A percentile compares a stretch with the other conserved stretches of the same genome.
These are phyloP conservation scores for Chloroceryle aenea DNA, from an alignment of 2,113 vertebrate genomes.

Conservation along the genomic window DNA sequence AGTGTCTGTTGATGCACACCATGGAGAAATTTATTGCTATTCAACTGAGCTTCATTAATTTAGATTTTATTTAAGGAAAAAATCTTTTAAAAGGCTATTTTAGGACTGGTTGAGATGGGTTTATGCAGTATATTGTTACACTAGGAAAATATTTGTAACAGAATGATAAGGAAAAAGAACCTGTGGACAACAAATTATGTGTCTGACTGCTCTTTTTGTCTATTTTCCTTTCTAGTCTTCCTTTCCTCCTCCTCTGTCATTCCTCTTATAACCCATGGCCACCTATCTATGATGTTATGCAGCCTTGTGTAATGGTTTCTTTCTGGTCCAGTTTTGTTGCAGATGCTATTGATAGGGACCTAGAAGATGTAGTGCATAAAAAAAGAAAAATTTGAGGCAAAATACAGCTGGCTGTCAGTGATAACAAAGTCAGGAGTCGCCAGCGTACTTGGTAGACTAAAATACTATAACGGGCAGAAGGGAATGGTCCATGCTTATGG, in stretches of 20 bases:
- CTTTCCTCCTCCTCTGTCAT: background rate
- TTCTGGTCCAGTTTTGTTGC: background rate
- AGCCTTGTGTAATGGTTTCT: background rate
- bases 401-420: background rate
- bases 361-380: background rate
- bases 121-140: background rate
- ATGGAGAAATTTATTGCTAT: background rate
- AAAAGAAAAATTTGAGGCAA: background rate
- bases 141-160: background rate
- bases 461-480: background rate
- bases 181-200: background rate
- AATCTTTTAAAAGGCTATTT: background rate
- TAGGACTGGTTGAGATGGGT: background rate
- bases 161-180: background rate
- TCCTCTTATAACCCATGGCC: background rate
- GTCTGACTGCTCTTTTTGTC: background rate
- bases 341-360: background rate
- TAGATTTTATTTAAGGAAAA: background rate
- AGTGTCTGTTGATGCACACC: background rate
- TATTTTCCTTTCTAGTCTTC: background rate
- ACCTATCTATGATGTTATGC: background rate
- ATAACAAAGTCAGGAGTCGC: background rate
- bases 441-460: background rate
- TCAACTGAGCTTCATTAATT: background rate
- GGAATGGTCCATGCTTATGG: rapidly evolving